These are phyloP conservation scores for Dryobotodes eremita DNA, from an alignment of 2,888 invertebrate species.

Conservation along the genomic window DNA sequence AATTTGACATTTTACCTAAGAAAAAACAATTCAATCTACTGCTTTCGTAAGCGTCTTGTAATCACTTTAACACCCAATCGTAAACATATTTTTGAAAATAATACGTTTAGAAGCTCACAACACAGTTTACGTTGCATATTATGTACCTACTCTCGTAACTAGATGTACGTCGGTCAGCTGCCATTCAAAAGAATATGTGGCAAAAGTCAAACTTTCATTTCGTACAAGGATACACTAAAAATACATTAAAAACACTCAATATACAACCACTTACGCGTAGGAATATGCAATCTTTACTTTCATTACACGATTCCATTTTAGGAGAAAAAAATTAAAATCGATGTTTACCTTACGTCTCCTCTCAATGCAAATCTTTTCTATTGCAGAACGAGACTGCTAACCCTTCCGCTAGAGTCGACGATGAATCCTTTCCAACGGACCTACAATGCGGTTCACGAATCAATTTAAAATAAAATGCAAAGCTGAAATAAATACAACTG, in stretches of 20 bases:
- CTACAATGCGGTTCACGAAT: conserved; percentile 88
- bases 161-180: conserved; percentile 90
- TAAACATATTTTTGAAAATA: conserved; percentile 75
- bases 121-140: conserved; percentile 83
- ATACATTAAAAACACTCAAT: conserved; percentile 88
- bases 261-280: conserved; percentile 74
- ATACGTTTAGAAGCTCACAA: conserved; percentile 75
- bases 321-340: conserved; percentile 89
- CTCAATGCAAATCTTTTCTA: conserved; percentile 90
- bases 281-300: conserved; percentile 76
- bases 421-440: conserved; percentile 88
- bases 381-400: conserved; percentile 90
- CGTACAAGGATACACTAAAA: conserved; percentile 90
- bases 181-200: conserved; percentile 91
- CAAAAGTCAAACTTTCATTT: conserved; percentile 91
- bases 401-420: conserved; percentile 88
- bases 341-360: conserved; percentile 91
- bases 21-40: conserved; percentile 85
- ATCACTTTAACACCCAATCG: conserved; percentile 71
- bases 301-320: conserved; percentile 82
- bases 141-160: conserved; percentile 86
- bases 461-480: conserved; percentile 90
- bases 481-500: conserved; percentile 91
- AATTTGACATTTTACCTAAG: conserved; percentile 88
- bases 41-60: conserved; percentile 78